Percentiles rank a stretch among this genome's conserved stretches.
phyloP scores from a whole-genome alignment of 1,140 invertebrate species.

The Danaus plexippus region DNA sequence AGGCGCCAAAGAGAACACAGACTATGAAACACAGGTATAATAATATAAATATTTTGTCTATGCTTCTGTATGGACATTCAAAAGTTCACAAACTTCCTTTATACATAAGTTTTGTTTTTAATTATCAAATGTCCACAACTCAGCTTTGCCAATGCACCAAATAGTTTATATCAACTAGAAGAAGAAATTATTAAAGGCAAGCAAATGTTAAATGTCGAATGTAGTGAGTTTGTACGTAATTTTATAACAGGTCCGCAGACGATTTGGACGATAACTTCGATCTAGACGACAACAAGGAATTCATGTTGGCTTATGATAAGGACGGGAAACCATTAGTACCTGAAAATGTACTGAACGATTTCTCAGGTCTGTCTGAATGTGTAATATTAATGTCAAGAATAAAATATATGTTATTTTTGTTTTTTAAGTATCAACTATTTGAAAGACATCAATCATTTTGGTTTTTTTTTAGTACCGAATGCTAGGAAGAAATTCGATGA shows the following conservation, averaged over 20 bases:
- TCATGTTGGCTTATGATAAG: slow-evolving; percentile 72
- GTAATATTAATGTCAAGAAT: too few relatives aligned
- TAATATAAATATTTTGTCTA: neutral
- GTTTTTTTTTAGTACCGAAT: slow-evolving; percentile 49
- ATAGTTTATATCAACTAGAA: too few relatives aligned
- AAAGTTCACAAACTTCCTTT: too few relatives aligned
- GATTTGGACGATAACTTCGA: slow-evolving; percentile 84
- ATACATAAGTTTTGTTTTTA: too few relatives aligned
- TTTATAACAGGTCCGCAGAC: slow-evolving; percentile 79
- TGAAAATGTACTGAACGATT: slow-evolving; percentile 55
- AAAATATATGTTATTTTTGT: too few relatives aligned
- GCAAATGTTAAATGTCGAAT: too few relatives aligned
- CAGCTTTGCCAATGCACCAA: too few relatives aligned
- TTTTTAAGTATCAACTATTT: neutral
- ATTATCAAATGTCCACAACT: too few relatives aligned
- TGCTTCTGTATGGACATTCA: neutral
- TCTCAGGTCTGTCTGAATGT: slow-evolving; percentile 25
- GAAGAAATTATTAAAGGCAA: too few relatives aligned
- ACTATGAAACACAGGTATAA: slow-evolving; percentile 47
- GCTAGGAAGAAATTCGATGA: slow-evolving; percentile 54
- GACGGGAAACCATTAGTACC: slow-evolving; percentile 65
- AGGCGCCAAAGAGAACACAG: slow-evolving; percentile 40
- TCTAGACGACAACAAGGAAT: slow-evolving; percentile 67
- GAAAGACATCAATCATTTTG: slow-evolving; percentile 3
- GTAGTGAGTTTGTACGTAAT: neutral